Percentiles rank a stretch among this genome's conserved stretches.
Conservation (phyloP, 2,888 invertebrate species). For the Noctua fimbriata region DNA sequence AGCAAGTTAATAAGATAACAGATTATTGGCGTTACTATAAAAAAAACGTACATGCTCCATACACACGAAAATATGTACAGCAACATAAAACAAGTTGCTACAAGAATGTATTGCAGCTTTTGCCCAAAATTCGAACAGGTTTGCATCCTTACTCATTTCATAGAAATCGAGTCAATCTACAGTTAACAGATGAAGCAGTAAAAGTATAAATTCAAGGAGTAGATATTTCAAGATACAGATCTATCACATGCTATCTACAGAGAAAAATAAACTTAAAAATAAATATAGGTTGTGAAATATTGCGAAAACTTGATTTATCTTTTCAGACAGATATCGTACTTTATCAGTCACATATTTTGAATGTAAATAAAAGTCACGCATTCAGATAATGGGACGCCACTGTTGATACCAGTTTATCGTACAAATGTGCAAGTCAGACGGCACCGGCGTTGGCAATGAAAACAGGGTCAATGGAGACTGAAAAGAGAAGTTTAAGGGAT, state of each 20-base stretch:
- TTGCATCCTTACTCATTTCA: not conserved
- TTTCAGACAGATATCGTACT: slow-evolving; percentile 10
- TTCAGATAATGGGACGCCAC: slow-evolving; percentile 25
- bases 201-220: not conserved
- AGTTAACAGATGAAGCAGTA: not conserved
- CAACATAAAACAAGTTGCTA: not conserved
- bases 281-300: slow-evolving; percentile 52
- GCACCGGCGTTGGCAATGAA: not conserved
- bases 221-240: not conserved
- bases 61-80: not conserved
- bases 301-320: slow-evolving; percentile 46
- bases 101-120: not conserved
- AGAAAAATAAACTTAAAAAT: slow-evolving; percentile 20
- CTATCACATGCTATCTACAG: not conserved
- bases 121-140: not conserved
- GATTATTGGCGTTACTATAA: not conserved
- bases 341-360: slow-evolving; percentile 39
- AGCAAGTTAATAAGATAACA: not conserved
- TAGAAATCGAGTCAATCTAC: not conserved
- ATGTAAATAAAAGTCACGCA: slow-evolving; percentile 34
- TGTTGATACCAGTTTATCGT: slow-evolving; percentile 20
- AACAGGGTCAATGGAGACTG: slow-evolving; percentile 7
- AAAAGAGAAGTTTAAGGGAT: not conserved
- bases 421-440: slow-evolving; percentile 23
- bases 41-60: not conserved